Base-by-base conservation (phyloP, 2,113 vertebrate genomes). In the Chitala chitala region DNA sequence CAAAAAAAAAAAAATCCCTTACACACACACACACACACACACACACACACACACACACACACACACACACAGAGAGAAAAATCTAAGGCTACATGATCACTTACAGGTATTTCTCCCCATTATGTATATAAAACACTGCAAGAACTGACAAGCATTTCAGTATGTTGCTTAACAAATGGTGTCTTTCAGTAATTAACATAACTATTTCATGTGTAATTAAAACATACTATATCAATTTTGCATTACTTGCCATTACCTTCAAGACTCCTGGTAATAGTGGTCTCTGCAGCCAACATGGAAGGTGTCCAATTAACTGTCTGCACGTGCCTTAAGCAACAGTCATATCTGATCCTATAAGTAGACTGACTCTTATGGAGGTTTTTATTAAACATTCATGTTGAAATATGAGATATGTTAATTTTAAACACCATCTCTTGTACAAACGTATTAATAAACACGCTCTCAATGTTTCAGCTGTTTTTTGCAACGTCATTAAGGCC, bases 131-230 rank as follows among this genome's bases (percentile, higher is more conserved):
- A 63, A 48, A 68, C 24, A 68, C 6, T n/a, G 5, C 13, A 9
- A 68, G 17, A 33, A 44, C 64, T 68, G 42, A 73, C 46, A 63
- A 71, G 36, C 72, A 72, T 46, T 72, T 66, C 50, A 59, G 46
- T 26, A 38, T 33, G 22, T 8, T 24, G 20, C 59, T n/a, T n/a
- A n/a, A n/a, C n/a, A n/a, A n/a, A n/a, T n/a, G n/a, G n/a, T n/a
- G n/a, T n/a, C n/a, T n/a, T n/a, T n/a, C n/a, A n/a, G n/a, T n/a
- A n/a, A n/a, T n/a, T n/a, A n/a, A n/a, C n/a, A n/a, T n/a, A n/a
- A n/a, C n/a, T n/a, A n/a, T n/a, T n/a, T n/a, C n/a, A n/a, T 54
- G 44, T 46, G 44, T 6, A 46, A 46, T 46, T 5, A 5, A 46
- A 46, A 6, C 5, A 46, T 6, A 46, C 44, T 6, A 46, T 6